Base-by-base conservation (phyloP, 2,888 invertebrate species). In the Orthonevra nobilis region DNA sequence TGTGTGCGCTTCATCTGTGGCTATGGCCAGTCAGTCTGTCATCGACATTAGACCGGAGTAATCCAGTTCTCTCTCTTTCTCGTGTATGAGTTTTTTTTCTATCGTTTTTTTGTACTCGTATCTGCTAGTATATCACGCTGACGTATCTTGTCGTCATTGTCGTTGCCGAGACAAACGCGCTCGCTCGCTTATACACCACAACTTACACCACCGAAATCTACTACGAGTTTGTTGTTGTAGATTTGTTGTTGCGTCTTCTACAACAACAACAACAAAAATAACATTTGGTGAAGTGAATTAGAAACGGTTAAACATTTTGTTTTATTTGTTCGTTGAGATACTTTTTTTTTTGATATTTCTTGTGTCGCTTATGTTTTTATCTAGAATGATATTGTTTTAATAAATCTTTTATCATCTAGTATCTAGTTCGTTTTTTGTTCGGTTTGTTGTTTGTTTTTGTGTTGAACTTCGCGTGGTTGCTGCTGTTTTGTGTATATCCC, bases 11-110 rank as follows among this genome's bases (percentile, higher is more conserved):
- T 73, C 77, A 82, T 83, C 83, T 81, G 81, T 63, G 81, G 74
- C 81, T 70, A 54, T 56, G 60, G 63, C 81, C 82, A 81, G 84
- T 83, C 83, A 85, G 85, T 85, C 85, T 84, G 83, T 83, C 84
- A 83, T 84, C 83, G 85, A 84, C 84, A 83, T 82, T 83, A 83
- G 84, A 84, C 82, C 82, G 83, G 82, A 84, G 84, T 83, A 83
- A 83, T 84, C 83, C 83, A 83, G 82, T 60, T 75, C 46, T 69
- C 66, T 72, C 61, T 70, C 50, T 73, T 40, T 70, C 44, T 42
- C 46, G 30, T 36, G 23, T 42, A 32, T 54, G 12, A 10, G 19
- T 36, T 61, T 58, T 48, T 9, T 54, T 63, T 42, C 26, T 58
- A 50, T 42, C 54, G n/a, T n/a, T n/a, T n/a, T n/a, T n/a, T n/a